A percentile compares a stretch with the other conserved stretches of the same genome.
These are phyloP conservation scores for Sceloporus tristichus DNA, from an alignment of 2,113 vertebrate species.

Conservation along the genomic window DNA sequence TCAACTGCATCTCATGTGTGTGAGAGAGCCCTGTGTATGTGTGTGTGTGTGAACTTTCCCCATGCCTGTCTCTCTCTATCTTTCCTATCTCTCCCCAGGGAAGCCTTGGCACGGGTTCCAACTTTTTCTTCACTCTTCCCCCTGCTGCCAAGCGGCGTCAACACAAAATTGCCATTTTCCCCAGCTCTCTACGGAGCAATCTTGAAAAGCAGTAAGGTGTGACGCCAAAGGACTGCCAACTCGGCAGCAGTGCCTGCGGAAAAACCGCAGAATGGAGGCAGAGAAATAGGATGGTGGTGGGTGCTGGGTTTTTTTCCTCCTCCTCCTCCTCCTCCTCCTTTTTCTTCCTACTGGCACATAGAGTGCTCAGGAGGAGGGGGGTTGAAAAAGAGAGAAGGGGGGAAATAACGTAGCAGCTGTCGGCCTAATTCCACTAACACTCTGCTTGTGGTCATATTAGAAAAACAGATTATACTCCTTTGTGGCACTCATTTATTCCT, in stretches of 20 bases:
- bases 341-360: conserved; percentile 67
- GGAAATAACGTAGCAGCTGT: conserved; percentile 88
- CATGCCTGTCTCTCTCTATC: conserved; percentile 44
- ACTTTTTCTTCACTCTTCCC: conserved; percentile 79
- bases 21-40: conserved; percentile 48
- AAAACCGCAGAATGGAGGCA: conserved; percentile 84
- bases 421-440: conserved; percentile 95
- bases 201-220: conserved; percentile 98
- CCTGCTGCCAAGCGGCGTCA: conserved; percentile 88
- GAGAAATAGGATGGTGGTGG: conserved; percentile 69
- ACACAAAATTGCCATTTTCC: conserved; percentile 83
- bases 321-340: too few relatives aligned
- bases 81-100: conserved; percentile 73
- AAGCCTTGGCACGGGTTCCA: conserved; percentile 81
- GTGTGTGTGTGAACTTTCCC: conserved; percentile 51
- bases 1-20: conserved; percentile 13
- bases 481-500: conserved; percentile 89
- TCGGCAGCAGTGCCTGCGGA: conserved; percentile 91
- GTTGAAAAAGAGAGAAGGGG: conserved; percentile 64
- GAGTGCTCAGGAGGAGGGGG: conserved; percentile 80
- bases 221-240: conserved; percentile 90
- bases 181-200: conserved; percentile 93
- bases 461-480: conserved; percentile 93
- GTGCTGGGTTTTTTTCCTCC: conserved; percentile 40
- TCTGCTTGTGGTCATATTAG: conserved; percentile 97